Evolutionary conservation across 2,797 vertebrate species (phyloP).

Genomic region (Bovichtus variegatus): DNA sequence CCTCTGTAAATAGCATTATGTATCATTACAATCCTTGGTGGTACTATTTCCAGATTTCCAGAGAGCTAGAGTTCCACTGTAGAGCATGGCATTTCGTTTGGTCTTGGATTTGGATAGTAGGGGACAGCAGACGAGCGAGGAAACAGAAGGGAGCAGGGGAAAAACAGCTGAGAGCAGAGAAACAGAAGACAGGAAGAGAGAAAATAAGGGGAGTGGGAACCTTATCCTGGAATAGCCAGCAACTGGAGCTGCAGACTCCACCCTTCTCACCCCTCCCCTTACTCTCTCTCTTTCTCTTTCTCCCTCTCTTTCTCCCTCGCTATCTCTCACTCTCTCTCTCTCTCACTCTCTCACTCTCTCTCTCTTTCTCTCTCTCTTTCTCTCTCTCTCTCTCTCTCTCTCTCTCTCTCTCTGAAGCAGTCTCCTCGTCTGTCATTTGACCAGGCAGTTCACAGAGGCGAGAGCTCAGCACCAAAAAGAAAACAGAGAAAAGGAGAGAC

Average conservation of each 20-base stretch:
- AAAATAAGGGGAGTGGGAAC: constrained; percentile 83
- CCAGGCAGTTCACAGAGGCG: constrained; percentile 84
- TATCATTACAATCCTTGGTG: constrained; percentile 41
- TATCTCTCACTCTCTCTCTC: constrained; percentile 64
- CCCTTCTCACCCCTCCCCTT: constrained; percentile 80
- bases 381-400: constrained; percentile 45
- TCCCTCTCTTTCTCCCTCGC: constrained; percentile 54
- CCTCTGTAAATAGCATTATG: constrained; percentile 67
- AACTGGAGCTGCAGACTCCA: constrained; percentile 84
- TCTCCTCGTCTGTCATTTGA: constrained; percentile 86
- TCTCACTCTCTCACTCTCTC: constrained; percentile 64
- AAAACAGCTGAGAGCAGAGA: constrained; percentile 66
- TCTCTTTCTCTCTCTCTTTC: constrained; percentile 56
- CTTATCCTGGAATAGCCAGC: constrained; percentile 86
- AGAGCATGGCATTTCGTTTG: constrained; percentile 52
- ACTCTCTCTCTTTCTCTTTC: constrained; percentile 65
- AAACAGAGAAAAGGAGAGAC: constrained; percentile 55
- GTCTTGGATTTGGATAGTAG: constrained; percentile 35
- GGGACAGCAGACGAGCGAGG: constrained; percentile 38
- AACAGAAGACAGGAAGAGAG: constrained; percentile 63
- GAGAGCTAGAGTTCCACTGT: constrained; percentile 38
- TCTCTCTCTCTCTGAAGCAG: constrained; percentile 71
- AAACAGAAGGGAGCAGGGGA: constrained; percentile 35
- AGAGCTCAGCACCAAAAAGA: constrained; percentile 78
- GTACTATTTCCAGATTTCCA: constrained; percentile 63